Conservation (phyloP, 2,113 vertebrate species). For the Macroglossus sobrinus region DNA sequence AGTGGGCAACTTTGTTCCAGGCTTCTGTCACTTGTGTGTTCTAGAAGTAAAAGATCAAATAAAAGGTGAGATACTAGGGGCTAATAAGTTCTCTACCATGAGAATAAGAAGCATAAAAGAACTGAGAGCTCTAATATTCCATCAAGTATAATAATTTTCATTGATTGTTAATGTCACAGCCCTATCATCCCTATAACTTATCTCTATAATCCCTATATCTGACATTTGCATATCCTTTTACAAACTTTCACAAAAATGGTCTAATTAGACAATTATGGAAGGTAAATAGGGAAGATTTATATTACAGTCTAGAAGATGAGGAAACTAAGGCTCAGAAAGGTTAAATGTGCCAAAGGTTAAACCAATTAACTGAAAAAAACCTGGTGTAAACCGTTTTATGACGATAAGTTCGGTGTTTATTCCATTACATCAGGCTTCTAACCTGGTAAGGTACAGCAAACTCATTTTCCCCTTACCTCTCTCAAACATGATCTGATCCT, state of each 20-base stretch:
- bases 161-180: not conserved
- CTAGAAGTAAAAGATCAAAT: slow-evolving; percentile 80
- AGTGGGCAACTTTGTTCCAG: slow-evolving; percentile 99
- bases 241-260: slow-evolving; percentile 13
- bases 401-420: not conserved
- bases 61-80: not conserved
- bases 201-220: no score
- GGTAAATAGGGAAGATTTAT: not conserved
- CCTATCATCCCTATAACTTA: not conserved
- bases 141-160: not conserved
- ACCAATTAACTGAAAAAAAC: not conserved
- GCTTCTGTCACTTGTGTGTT: slow-evolving; percentile 98
- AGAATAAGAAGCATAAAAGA: slow-evolving; percentile 1
- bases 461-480: not conserved
- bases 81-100: not conserved
- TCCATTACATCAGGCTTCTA: not conserved
- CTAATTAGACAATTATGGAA: not conserved
- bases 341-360: not conserved
- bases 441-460: not conserved
- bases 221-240: not conserved
- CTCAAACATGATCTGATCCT: slow-evolving; percentile 8
- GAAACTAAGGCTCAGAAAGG: not conserved
- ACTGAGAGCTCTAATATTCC: not conserved
- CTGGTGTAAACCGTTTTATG: not conserved
- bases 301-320: not conserved